Evolutionary conservation across 2,797 vertebrate species (phyloP).

Genomic region (Chiroxiphia lanceolata): DNA sequence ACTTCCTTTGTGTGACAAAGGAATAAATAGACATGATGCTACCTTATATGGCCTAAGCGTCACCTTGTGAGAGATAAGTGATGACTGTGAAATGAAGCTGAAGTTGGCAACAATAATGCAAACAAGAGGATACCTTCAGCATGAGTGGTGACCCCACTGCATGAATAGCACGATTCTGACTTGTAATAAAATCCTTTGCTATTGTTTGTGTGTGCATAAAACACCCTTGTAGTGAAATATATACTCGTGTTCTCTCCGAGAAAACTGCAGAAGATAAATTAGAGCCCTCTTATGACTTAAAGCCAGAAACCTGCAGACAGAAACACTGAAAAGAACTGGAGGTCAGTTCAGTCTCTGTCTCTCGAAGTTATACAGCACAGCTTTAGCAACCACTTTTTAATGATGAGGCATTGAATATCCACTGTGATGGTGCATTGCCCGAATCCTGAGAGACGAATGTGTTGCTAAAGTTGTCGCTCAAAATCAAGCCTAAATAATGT

Average conservation of each 20-base stretch:
- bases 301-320: background rate
- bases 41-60: constrained; percentile 36
- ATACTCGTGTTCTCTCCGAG: background rate
- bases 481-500: background rate
- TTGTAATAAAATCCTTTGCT: background rate
- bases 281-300: background rate
- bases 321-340: background rate
- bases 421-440: background rate
- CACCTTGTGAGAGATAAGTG: constrained; percentile 40
- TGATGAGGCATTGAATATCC: background rate
- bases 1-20: constrained; percentile 42
- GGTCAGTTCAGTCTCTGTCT: background rate
- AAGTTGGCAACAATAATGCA: background rate
- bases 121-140: constrained; percentile 18
- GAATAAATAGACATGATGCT: constrained; percentile 41
- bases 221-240: background rate
- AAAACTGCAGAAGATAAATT: background rate
- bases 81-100: constrained; percentile 23
- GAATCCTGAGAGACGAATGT: fast-evolving
- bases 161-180: background rate
- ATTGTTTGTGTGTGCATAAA: background rate
- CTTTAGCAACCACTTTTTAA: background rate
- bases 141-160: background rate
- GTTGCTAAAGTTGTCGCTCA: background rate
- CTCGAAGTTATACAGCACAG: background rate